Evolutionary conservation across 2,113 vertebrate genomes (phyloP).

Genomic region (Podarcis muralis): DNA sequence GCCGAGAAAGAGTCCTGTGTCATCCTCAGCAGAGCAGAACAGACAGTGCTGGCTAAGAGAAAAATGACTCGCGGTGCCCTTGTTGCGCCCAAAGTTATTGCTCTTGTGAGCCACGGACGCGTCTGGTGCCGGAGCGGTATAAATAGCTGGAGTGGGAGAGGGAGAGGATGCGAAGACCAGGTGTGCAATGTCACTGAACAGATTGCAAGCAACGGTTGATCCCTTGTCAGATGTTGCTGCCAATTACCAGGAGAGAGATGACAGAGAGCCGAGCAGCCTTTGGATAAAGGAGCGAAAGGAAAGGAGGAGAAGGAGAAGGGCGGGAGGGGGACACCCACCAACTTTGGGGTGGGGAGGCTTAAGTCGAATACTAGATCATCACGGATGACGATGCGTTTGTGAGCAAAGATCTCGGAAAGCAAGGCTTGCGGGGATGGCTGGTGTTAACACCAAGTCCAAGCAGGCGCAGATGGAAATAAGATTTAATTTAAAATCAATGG

Average conservation of each 20-base stretch:
- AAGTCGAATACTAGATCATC: background rate
- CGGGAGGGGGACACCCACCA: background rate
- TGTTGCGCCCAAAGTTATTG: slow-evolving; percentile 34
- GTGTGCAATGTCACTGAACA: slow-evolving; percentile 41
- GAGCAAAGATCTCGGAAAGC: background rate
- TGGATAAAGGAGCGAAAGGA: background rate
- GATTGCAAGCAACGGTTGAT: slow-evolving; percentile 26
- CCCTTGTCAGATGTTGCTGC: background rate
- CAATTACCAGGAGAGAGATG: background rate
- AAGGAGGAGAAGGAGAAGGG: too few species aligned
- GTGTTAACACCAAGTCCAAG: background rate
- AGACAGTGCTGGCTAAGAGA: slow-evolving; percentile 42
- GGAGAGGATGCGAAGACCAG: slow-evolving; percentile 28
- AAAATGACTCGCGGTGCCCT: slow-evolving; percentile 46
- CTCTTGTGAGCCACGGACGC: slow-evolving; percentile 11
- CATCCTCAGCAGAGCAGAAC: slow-evolving; percentile 3
- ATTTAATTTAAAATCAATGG: background rate
- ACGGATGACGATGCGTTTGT: background rate
- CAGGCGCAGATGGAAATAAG: background rate
- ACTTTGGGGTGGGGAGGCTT: background rate
- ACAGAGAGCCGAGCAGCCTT: slow-evolving; percentile 1
- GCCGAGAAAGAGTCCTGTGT: slow-evolving; percentile 6
- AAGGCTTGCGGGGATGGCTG: too few species aligned
- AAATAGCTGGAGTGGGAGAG: slow-evolving; percentile 43
- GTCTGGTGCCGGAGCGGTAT: background rate